phyloP scores from a whole-genome alignment of 2,888 invertebrate species.

The Bedellia somnulentella region DNA sequence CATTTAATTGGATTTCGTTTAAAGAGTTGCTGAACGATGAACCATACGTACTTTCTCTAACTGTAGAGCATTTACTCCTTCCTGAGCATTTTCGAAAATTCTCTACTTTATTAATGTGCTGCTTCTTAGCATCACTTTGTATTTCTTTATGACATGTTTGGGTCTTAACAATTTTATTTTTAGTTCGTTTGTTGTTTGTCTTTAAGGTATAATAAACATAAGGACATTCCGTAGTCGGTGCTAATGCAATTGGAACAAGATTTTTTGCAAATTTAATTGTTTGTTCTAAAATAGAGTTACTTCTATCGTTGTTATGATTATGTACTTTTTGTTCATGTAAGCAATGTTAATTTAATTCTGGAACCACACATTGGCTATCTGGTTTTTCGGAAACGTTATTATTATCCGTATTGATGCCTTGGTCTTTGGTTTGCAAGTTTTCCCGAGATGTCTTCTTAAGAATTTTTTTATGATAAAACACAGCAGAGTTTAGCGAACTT shows the following conservation, averaged over 20 bases:
- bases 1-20: conserved; percentile 35
- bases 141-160: conserved; percentile 1
- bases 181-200: conserved; percentile 22
- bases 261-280: conserved; percentile 37
- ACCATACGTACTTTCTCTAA: conserved; percentile 22
- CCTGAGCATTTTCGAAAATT: no score
- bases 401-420: no score
- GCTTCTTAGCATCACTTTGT: conserved; percentile 11
- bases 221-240: conserved; percentile 20
- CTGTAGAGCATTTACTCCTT: conserved; percentile 21
- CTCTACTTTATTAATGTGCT: no score
- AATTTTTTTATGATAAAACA: conserved; percentile 37
- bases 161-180: conserved; percentile 12
- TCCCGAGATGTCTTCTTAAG: no score
- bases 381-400: background rate
- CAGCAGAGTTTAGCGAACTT: conserved; percentile 28
- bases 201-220: conserved; percentile 35
- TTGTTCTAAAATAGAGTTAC: conserved; percentile 28
- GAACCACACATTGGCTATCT: no score
- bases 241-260: conserved; percentile 32
- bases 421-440: no score
- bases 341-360: no score
- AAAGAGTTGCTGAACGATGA: conserved; percentile 30
- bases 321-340: no score
- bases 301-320: conserved; percentile 16